Conservation (phyloP, 2,113 vertebrate genomes). For the Caloenas nicobarica region DNA sequence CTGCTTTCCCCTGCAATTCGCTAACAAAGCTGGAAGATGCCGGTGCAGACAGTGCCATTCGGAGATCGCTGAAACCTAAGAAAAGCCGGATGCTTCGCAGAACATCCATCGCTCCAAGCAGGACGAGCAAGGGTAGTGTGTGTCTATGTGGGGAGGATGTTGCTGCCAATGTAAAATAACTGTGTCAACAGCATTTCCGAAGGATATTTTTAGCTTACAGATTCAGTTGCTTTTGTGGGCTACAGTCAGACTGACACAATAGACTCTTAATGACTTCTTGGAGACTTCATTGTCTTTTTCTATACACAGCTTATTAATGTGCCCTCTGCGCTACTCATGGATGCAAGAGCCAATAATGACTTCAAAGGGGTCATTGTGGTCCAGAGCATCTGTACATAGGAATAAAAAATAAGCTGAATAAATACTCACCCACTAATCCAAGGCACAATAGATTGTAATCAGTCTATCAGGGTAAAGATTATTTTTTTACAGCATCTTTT, state of each 20-base stretch:
- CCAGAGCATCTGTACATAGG: slow-evolving; percentile 48
- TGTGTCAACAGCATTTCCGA: slow-evolving; percentile 54
- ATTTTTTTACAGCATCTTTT: slow-evolving; percentile 41
- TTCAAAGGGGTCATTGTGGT: slow-evolving; percentile 57
- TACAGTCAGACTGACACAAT: slow-evolving; percentile 68
- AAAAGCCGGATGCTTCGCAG: not conserved
- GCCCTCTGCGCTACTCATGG: slow-evolving; percentile 43
- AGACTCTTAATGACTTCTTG: slow-evolving; percentile 70
- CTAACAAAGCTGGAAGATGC: not conserved
- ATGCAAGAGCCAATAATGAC: slow-evolving; percentile 57
- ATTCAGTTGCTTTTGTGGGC: slow-evolving; percentile 52
- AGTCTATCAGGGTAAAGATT: slow-evolving; percentile 56
- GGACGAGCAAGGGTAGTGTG: not conserved
- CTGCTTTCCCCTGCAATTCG: not conserved
- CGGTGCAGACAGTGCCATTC: not conserved
- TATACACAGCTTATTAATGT: slow-evolving; percentile 58
- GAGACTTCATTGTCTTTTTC: slow-evolving; percentile 65
- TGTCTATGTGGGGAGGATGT: not conserved
- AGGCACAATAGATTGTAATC: slow-evolving; percentile 63
- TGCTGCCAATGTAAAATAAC: slow-evolving; percentile 38
- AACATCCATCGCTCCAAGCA: not conserved
- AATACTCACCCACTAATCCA: slow-evolving; percentile 40
- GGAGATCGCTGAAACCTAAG: not conserved
- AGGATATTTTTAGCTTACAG: slow-evolving; percentile 67
- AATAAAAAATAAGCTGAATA: slow-evolving; percentile 59